A percentile compares a stretch with the other conserved stretches of the same genome.
These are phyloP conservation scores for Brachymystax lenok DNA, from an alignment of 2,797 vertebrate species.

Conservation along the genomic window DNA sequence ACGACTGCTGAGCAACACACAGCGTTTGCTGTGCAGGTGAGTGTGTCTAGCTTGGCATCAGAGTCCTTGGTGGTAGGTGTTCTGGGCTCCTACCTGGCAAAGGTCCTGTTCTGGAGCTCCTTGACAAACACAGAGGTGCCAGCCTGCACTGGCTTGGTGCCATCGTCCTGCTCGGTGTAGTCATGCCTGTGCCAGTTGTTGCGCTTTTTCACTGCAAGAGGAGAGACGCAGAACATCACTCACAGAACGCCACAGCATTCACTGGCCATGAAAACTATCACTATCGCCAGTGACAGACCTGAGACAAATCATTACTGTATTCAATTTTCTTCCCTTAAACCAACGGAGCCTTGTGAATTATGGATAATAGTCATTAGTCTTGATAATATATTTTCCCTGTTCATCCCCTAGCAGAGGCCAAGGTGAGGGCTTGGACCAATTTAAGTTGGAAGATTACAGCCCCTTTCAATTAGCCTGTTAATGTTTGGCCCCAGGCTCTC, in stretches of 20 bases:
- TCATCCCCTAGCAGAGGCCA: neutral
- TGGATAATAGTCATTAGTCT: slow-evolving; percentile 9
- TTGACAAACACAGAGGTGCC: slow-evolving; percentile 91
- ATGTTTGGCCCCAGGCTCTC: slow-evolving; percentile 50
- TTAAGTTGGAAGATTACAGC: slow-evolving; percentile 51
- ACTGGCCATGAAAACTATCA: neutral
- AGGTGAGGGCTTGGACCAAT: slow-evolving; percentile 40
- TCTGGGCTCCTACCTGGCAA: slow-evolving; percentile 82
- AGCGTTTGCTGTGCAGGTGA: neutral
- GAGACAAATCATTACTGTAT: neutral
- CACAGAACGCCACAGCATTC: neutral
- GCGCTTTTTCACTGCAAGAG: slow-evolving; percentile 89
- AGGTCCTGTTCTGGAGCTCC: slow-evolving; percentile 85
- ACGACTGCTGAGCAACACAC: neutral
- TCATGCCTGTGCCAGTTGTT: slow-evolving; percentile 98
- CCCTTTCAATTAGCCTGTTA: slow-evolving; percentile 67
- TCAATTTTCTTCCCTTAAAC: neutral
- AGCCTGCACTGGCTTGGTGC: slow-evolving; percentile 90
- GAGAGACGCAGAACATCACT: neutral
- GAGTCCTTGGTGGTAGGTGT: too few species aligned
- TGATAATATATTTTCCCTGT: neutral
- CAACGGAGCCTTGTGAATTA: slow-evolving; percentile 34
- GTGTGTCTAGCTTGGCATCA: neutral
- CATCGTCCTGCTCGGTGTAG: slow-evolving; percentile 91
- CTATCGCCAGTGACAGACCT: neutral